A percentile compares a stretch with the other conserved stretches of the same genome.
These are phyloP conservation scores for Cordilura impudica DNA, from an alignment of 2,888 invertebrate species.

Conservation along the genomic window DNA sequence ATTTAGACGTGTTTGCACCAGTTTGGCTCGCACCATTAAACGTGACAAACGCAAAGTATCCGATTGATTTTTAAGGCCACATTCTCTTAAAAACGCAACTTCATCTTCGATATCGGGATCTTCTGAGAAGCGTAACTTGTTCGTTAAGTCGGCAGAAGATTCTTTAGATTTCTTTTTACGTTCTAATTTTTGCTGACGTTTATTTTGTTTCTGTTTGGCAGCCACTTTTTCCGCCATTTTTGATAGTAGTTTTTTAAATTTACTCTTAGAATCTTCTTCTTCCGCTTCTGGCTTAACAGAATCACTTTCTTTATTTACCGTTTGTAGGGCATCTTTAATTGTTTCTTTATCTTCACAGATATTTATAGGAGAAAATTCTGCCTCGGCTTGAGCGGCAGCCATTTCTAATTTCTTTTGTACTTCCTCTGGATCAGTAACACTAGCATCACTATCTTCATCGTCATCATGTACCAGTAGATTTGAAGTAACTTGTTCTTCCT, in stretches of 20 bases:
- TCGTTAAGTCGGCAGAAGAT: slow-evolving; percentile 30
- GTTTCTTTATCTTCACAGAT: slow-evolving; percentile 46
- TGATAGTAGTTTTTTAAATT: slow-evolving; percentile 63
- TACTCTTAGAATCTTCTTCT: slow-evolving; percentile 64
- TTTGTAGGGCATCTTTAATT: neutral
- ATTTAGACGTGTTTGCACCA: slow-evolving; percentile 85
- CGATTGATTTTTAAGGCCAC: slow-evolving; percentile 91
- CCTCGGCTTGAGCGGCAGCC: slow-evolving; percentile 60
- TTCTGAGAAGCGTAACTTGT: slow-evolving; percentile 78
- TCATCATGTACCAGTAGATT: slow-evolving; percentile 73
- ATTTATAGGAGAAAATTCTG: slow-evolving; percentile 55
- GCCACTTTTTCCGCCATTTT: slow-evolving; percentile 65
- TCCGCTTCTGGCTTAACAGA: slow-evolving; percentile 23
- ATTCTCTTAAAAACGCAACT: slow-evolving; percentile 86
- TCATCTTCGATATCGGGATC: slow-evolving; percentile 90
- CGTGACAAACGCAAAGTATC: slow-evolving; percentile 94
- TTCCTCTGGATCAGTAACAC: slow-evolving; percentile 56
- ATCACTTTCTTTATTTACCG: slow-evolving; percentile 34
- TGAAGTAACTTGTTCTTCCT: slow-evolving; percentile 73
- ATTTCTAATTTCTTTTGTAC: slow-evolving; percentile 64
- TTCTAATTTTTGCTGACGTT: slow-evolving; percentile 73
- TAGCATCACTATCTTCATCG: slow-evolving; percentile 76
- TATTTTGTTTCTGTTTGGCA: slow-evolving; percentile 65
- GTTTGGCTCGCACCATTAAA: slow-evolving; percentile 94
- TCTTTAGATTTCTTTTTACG: slow-evolving; percentile 60